A percentile compares a stretch with the other conserved stretches of the same genome.
These are phyloP conservation scores for Tolypeutes matacus DNA, from an alignment of 2,797 vertebrate genomes.

Conservation along the genomic window DNA sequence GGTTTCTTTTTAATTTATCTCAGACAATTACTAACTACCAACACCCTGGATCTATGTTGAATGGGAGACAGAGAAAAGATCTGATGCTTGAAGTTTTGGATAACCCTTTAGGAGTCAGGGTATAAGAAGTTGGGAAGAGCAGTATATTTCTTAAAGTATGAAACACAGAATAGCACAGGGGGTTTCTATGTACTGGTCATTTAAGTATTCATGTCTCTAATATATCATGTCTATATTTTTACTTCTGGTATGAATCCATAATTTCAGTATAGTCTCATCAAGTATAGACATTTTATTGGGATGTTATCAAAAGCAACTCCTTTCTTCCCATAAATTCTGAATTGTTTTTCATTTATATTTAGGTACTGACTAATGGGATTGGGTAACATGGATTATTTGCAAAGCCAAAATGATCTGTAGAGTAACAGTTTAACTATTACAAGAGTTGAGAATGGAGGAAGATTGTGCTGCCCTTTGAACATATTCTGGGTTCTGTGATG, in stretches of 20 bases:
- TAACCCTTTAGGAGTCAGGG: background rate
- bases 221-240: conserved; percentile 10
- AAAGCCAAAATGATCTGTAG: background rate
- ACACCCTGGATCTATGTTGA: background rate
- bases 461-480: background rate
- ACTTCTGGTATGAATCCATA: conserved; percentile 16
- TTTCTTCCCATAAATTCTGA: conserved; percentile 8
- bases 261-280: conserved; percentile 47
- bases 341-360: conserved; percentile 54
- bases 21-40: conserved; percentile 9
- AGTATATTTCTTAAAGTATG: background rate
- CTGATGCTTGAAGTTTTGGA: background rate
- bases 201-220: background rate
- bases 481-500: background rate
- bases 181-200: background rate
- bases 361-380: conserved; percentile 45
- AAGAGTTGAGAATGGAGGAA: conserved; percentile 6
- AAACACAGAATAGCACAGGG: background rate
- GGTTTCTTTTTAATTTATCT: conserved; percentile 43
- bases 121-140: conserved; percentile 34
- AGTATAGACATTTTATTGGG: conserved; percentile 42
- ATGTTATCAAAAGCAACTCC: conserved; percentile 54
- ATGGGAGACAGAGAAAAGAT: conserved; percentile 45
- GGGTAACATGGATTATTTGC: conserved; percentile 15
- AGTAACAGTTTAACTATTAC: background rate